Conservation (phyloP, 1,140 invertebrate species). For the Riptortus pedestris region DNA sequence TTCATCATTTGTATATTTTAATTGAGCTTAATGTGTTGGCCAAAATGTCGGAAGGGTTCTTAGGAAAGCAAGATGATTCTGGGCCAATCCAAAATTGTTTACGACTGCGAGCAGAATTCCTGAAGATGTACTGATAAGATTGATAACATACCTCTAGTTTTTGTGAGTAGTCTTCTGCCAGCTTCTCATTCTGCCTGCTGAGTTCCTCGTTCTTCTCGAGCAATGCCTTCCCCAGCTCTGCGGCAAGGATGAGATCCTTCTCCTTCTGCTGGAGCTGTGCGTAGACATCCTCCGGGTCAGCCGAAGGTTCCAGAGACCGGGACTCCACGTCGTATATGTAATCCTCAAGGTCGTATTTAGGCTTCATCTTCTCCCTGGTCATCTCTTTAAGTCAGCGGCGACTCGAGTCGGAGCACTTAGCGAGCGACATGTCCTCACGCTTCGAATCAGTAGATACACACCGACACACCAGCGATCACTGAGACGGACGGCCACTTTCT, state of each 20-base stretch:
- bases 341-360: constrained; percentile 42
- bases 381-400: neutral
- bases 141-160: constrained; percentile 77
- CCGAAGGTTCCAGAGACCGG: constrained; percentile 35
- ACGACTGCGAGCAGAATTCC: too few species aligned
- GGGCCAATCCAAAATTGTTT: too few species aligned
- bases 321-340: constrained; percentile 47
- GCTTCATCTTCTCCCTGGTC: constrained; percentile 31
- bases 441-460: too few species aligned
- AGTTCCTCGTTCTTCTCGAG: constrained; percentile 90
- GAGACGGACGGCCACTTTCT: neutral
- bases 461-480: neutral
- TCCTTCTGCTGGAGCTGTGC: constrained; percentile 83
- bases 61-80: too few species aligned
- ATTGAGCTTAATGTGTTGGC: too few species aligned
- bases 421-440: neutral
- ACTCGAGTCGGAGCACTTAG: neutral
- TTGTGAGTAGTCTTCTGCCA: constrained; percentile 78
- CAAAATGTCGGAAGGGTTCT: too few species aligned
- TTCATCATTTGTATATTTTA: too few species aligned
- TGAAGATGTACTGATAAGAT: too few species aligned
- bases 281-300: constrained; percentile 59
- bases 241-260: constrained; percentile 80
- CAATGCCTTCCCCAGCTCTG: constrained; percentile 87
- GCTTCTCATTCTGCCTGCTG: constrained; percentile 69